Conservation (phyloP, 2,113 vertebrate species). For the Tringa solitaria region DNA sequence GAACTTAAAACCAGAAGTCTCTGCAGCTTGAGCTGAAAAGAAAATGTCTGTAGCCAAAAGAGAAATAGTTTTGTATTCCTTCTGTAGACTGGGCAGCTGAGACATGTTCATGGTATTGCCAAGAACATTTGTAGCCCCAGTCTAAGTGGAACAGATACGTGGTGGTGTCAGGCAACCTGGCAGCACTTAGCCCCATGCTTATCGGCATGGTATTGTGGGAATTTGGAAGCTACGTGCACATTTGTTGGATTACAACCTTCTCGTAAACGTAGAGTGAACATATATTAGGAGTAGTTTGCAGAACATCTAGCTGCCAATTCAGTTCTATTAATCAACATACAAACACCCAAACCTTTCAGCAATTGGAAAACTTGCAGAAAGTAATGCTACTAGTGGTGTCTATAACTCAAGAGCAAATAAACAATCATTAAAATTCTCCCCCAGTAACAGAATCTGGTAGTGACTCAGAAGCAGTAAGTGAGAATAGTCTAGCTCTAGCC, state of each 20-base stretch:
- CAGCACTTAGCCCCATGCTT: background rate
- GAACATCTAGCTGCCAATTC: background rate
- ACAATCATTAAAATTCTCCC: conserved; percentile 32
- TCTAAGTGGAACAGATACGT: background rate
- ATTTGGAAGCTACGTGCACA: background rate
- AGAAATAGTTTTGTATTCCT: background rate
- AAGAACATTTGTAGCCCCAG: background rate
- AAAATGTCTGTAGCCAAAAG: background rate
- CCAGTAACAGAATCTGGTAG: background rate
- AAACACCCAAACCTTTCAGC: background rate
- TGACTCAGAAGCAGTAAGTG: background rate
- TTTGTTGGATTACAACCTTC: background rate
- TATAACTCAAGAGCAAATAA: conserved; percentile 20
- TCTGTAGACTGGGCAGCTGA: conserved; percentile 18
- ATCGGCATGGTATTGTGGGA: background rate
- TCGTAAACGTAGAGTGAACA: background rate
- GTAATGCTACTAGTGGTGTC: background rate
- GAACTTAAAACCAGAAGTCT: conserved; percentile 34
- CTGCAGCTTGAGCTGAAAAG: conserved; percentile 23
- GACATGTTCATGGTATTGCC: background rate
- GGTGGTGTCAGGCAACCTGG: background rate
- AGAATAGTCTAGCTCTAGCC: conserved; percentile 5
- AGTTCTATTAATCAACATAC: background rate
- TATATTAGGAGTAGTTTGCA: background rate
- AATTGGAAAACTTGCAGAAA: conserved; percentile 23